These are phyloP conservation scores for Carcharodon carcharias DNA, from an alignment of 2,797 vertebrate species.

Conservation along the genomic window DNA sequence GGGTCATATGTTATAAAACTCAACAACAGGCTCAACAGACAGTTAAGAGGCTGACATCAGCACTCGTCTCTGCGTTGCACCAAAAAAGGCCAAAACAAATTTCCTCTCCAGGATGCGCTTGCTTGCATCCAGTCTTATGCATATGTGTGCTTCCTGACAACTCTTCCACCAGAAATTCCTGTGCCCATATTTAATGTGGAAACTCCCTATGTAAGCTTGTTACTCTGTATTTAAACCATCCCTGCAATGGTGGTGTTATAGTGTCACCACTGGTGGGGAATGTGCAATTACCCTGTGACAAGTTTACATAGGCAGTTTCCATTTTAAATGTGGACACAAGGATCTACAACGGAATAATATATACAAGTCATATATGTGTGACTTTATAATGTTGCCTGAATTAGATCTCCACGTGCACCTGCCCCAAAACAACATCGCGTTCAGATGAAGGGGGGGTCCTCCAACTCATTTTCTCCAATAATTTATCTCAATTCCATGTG, in stretches of 20 bases:
- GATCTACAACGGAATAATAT: background rate
- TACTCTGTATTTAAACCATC: background rate
- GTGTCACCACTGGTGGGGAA: background rate
- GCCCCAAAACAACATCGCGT: background rate
- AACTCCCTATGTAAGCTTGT: conserved; percentile 19
- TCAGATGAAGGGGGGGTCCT: background rate
- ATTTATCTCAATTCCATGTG: background rate
- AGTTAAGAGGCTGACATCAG: background rate
- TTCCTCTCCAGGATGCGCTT: background rate
- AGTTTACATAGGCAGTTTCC: background rate
- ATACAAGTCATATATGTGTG: background rate
- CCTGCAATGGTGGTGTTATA: background rate
- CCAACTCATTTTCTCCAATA: background rate
- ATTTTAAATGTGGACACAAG: background rate
- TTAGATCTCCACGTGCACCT: background rate
- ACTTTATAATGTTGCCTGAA: background rate
- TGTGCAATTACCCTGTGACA: background rate
- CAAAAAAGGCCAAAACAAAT: background rate
- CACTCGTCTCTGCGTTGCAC: background rate
- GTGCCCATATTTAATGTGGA: background rate
- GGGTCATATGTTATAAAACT: background rate
- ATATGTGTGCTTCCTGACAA: background rate
- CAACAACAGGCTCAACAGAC: background rate
- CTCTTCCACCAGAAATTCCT: background rate
- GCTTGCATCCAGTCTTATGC: background rate